Conservation (phyloP, 2,797 vertebrate species). For the Onychomys arenicola region DNA sequence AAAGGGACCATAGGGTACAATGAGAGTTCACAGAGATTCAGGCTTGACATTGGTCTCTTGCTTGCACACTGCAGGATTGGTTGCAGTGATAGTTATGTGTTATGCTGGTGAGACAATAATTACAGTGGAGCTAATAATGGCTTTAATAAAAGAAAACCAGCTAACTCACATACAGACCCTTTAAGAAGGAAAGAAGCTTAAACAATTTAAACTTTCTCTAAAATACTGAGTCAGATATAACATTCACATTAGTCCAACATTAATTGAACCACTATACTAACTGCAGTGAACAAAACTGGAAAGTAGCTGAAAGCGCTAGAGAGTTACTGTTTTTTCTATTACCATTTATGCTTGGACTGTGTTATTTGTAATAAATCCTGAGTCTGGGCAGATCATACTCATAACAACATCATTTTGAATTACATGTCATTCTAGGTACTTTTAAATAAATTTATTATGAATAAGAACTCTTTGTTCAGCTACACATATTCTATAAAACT, state of each 20-base stretch:
- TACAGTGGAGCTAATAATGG: not conserved
- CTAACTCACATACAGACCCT: not conserved
- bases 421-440: not conserved
- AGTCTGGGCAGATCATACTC: not conserved
- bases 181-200: slow-evolving; percentile 35
- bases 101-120: slow-evolving; percentile 10
- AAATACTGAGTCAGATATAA: not conserved
- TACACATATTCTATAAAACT: not conserved
- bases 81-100: not conserved
- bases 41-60: slow-evolving; percentile 53
- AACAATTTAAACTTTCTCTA: slow-evolving; percentile 30
- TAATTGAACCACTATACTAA: not conserved
- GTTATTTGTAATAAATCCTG: not conserved
- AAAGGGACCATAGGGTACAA: slow-evolving; percentile 74
- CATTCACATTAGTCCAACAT: not conserved
- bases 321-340: not conserved
- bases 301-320: not conserved
- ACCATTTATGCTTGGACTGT: not conserved
- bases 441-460: slow-evolving; percentile 57
- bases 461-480: not conserved
- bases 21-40: slow-evolving; percentile 62
- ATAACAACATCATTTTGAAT: slow-evolving; percentile 38
- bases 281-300: not conserved
- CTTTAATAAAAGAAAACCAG: slow-evolving; percentile 25
- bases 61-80: not conserved